These are phyloP conservation scores for Megaustenia siamemsis DNA, from an alignment of 2,888 invertebrate genomes.

Conservation along the genomic window DNA sequence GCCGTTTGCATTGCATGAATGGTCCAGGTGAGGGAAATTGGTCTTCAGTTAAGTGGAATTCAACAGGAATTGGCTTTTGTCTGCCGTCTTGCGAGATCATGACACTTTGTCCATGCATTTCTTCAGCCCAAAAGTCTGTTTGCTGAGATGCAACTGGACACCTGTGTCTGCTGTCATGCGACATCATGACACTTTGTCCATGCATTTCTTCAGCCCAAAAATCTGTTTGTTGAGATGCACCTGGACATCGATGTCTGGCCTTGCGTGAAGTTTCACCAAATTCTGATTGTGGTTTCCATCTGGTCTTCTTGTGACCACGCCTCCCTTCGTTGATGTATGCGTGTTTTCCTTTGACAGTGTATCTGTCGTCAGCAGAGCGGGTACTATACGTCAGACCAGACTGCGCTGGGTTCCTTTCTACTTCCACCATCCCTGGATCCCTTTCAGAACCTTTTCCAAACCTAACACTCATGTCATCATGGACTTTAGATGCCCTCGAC, in stretches of 20 bases:
- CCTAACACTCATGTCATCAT: conserved; percentile 20
- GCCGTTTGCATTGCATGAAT: not conserved
- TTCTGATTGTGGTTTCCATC: conserved; percentile 13
- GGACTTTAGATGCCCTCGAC: not conserved
- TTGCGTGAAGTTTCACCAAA: not conserved
- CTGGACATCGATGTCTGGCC: not conserved
- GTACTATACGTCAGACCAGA: not conserved
- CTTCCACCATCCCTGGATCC: not conserved
- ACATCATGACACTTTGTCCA: no score
- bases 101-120: not conserved
- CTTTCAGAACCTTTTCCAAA: not conserved
- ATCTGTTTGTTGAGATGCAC: not conserved
- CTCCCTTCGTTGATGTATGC: not conserved
- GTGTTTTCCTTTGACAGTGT: not conserved
- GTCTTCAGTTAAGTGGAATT: conserved; percentile 38
- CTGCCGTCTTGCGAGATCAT: not conserved
- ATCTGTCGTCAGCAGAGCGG: not conserved
- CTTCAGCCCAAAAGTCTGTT: not conserved
- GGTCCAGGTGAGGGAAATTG: conserved; percentile 19
- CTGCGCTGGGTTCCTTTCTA: not conserved
- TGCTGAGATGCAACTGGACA: not conserved
- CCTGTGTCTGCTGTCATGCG: not conserved
- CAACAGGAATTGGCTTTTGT: conserved; percentile 20
- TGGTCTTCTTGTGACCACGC: not conserved
- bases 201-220: not conserved